A percentile compares a stretch with the other conserved stretches of the same genome.
Evolutionary conservation across 1,140 invertebrate genomes (phyloP).

Genomic region (Steinernema feltiae): DNA sequence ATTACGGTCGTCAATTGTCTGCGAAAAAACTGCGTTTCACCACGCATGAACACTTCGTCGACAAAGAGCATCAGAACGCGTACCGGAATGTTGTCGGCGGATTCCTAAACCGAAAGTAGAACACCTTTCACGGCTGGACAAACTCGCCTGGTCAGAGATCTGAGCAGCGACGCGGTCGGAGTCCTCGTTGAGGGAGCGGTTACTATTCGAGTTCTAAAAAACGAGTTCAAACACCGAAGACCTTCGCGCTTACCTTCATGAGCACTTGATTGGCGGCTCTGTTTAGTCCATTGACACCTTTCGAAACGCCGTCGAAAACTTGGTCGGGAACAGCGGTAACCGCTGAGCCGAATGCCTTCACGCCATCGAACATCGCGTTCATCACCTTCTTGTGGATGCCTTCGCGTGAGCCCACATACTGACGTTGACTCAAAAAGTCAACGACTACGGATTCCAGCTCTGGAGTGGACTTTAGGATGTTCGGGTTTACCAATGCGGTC

Average conservation of each 20-base stretch:
- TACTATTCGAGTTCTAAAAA: constrained; percentile 1
- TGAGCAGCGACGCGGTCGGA: constrained; percentile 46
- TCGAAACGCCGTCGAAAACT: constrained; percentile 44
- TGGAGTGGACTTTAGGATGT: constrained; percentile 46
- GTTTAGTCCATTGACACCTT: constrained; percentile 51
- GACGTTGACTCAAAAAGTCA: constrained; percentile 72
- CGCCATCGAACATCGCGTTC: constrained; percentile 49
- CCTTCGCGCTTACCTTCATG: constrained; percentile 27
- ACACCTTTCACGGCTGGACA: too few relatives aligned
- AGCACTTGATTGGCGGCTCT: constrained; percentile 40
- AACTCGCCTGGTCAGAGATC: constrained; percentile 36
- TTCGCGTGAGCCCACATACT: constrained; percentile 67
- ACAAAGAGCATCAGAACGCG: constrained; percentile 76
- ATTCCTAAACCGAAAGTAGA: too few relatives aligned
- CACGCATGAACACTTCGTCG: constrained; percentile 82
- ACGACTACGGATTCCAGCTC: constrained; percentile 68
- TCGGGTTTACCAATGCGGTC: constrained; percentile 59
- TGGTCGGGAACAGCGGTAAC: constrained; percentile 53
- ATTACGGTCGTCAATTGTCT: constrained; percentile 73
- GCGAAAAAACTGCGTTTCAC: constrained; percentile 78
- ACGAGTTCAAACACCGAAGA: constrained; percentile 1
- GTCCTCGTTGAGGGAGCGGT: constrained; percentile 28
- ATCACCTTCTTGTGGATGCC: constrained; percentile 60
- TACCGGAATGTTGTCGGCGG: constrained; percentile 74
- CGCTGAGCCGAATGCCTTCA: constrained; percentile 53